phyloP scores from a whole-genome alignment of 2,113 vertebrate species.

The Crotalus horridus region DNA sequence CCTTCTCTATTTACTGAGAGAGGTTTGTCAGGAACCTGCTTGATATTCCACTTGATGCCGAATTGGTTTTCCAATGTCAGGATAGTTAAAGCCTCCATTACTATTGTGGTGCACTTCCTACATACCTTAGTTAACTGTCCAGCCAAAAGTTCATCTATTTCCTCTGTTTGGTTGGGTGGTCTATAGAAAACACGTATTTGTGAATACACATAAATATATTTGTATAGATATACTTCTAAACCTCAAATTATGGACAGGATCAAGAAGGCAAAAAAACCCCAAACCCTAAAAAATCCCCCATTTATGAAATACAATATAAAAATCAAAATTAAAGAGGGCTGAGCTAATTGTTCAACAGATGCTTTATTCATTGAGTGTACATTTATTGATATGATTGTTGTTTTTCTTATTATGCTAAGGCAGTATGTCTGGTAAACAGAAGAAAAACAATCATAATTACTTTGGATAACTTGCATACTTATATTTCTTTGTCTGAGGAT shows the following conservation, averaged over 20 bases:
- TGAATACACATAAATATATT: not conserved
- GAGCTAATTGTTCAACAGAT: not conserved
- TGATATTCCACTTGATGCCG: not conserved
- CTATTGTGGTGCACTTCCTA: not conserved
- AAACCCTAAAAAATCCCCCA: not conserved
- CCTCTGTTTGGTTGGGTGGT: not conserved
- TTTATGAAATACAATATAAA: not conserved
- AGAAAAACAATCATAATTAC: not conserved
- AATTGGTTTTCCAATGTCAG: not conserved
- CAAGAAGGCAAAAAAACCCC: not conserved
- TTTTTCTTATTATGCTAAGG: not conserved
- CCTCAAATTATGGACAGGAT: not conserved
- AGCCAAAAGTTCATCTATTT: not conserved
- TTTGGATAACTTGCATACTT: slow-evolving; percentile 26
- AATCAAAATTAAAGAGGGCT: not conserved
- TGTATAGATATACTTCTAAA: not conserved
- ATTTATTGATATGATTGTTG: not conserved
- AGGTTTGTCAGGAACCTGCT: not conserved
- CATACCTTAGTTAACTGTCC: not conserved
- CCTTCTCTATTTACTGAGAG: not conserved
- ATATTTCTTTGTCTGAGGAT: slow-evolving; percentile 37
- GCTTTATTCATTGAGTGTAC: not conserved
- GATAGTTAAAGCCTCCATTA: not conserved
- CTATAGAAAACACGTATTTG: not conserved
- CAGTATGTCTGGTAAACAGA: not conserved